Base-by-base conservation (phyloP, 1,140 invertebrate species). In the Drosophila rhopaloa region DNA sequence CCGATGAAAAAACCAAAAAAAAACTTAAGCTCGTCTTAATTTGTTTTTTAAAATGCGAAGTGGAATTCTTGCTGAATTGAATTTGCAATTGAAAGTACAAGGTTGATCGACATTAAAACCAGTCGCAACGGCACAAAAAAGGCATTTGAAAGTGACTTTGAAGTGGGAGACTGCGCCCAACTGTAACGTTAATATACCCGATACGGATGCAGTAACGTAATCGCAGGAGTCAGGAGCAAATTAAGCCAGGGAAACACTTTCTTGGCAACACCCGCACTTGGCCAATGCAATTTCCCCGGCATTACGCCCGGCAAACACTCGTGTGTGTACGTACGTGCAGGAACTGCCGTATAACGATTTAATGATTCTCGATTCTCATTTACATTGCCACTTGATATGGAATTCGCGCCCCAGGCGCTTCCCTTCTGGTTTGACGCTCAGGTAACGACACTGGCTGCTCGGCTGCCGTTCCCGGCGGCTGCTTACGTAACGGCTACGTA, bases 351-450 rank as follows among this genome's bases (percentile, higher is more conserved):
- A 50, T 70, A 70, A 70, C 51, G 63, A 71, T 56, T 70, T 71
- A 70, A 70, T 71, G 67, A 71, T 48, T 70, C 43, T 55, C 50
- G 67, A 54, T 35, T 58, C 67, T 71, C 51, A 71, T 71, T 71
- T 41, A 48, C 66, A 71, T 71, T 50, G 7, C 51, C 67, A 68
- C 50, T 68, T 41, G 50, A 68, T 70, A 37, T 48, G 41, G 16
- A 68, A 68, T 67, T 56, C 63, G 51, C 62, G 43, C 67, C 65
- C 5, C 38, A 14, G 61, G 60, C 61, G 19, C 47, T 68, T 68
- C 19, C 47, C 47, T 65, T 66, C 29, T 53, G 65, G 32, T 53
- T 46, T 38, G 60, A 66, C 65, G 32, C 65, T 44, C 59, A 37
- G 38, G 63, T 35, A 48, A 61, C 56, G 57, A 66, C 57, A 44